Base-by-base conservation (phyloP, 53 echinoderm and acorn worm genomes). In the Paelopatides confundens region DNA sequence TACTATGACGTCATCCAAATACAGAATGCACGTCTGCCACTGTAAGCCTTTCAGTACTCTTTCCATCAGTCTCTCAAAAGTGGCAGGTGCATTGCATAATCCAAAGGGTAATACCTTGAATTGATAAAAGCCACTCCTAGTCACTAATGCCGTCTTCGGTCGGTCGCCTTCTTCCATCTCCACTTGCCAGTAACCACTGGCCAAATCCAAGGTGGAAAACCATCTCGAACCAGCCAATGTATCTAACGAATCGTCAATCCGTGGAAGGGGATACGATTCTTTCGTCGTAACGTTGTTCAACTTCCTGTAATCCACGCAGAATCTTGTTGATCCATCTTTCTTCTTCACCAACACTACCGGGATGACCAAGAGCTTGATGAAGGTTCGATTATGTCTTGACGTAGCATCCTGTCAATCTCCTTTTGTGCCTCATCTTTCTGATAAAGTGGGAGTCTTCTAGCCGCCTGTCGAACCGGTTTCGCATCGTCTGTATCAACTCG, bases 131-230 rank as follows among this genome's bases (percentile, higher is more conserved):
- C 48, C 89, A 14, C 64, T 66, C 23, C 35, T 74, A 30, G 82
- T 77, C 31, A 66, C 66, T 23, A 94, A 94, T 13, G 94, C 94
- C 31, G 94, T 92, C 47, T 89, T 94, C 23, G 34, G 33, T 43
- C 64, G 68, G 37, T 92, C 91, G 0, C 76, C 69, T 32, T 86
- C 76, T 31, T 86, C 94, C 40, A 94, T 52, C 13, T 70, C 84
- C 9, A 94, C 89, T 54, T 94, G 94, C 91, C 87, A 94, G 65
- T 87, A 93, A 3, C 93, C 93, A 62, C 78, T 66, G 31, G 88
- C 86, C 2, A 88, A 37, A 35, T 90, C 93, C 3, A 90, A 70
- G 0, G 88, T 88, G 40, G 85, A 74, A 50, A 93, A 89, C 89
- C 89, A 89, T 34, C 18, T 18, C 0, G 83, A 77, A 11, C 89